A percentile compares a stretch with the other conserved stretches of the same genome.
These are phyloP conservation scores for Wiebesia pumilae DNA, from an alignment of 1,140 invertebrate species.

Conservation along the genomic window DNA sequence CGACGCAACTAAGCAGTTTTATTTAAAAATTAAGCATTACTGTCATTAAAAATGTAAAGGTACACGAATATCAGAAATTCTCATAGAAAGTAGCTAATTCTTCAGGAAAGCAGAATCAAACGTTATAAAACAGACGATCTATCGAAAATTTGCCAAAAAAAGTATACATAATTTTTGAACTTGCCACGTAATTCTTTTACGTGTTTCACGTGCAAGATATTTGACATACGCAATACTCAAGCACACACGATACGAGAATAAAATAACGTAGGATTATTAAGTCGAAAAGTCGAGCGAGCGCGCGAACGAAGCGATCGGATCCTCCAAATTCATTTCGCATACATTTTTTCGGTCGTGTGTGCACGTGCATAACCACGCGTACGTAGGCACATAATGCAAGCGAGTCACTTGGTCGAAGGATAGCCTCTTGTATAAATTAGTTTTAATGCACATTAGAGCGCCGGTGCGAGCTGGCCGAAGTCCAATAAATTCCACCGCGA, in stretches of 20 bases:
- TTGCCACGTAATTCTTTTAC: not conserved
- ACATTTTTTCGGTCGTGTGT: not conserved
- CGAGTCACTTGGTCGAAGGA: constrained; percentile 38
- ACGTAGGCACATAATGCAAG: no score
- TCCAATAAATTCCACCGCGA: constrained; percentile 43
- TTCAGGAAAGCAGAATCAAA: no score
- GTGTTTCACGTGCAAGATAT: not conserved
- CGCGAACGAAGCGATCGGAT: constrained; percentile 10
- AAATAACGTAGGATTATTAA: constrained; percentile 19
- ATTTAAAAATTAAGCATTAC: no score
- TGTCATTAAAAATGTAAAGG: no score
- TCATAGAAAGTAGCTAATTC: no score
- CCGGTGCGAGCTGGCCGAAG: constrained; percentile 27
- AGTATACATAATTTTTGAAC: not conserved
- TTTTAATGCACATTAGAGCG: constrained; percentile 45
- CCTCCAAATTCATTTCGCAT: constrained; percentile 20
- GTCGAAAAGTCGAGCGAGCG: not conserved
- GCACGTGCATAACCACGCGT: no score
- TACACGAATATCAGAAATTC: no score
- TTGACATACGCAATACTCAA: not conserved
- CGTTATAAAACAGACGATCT: no score
- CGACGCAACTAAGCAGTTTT: no score
- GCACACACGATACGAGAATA: not conserved
- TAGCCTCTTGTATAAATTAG: constrained; percentile 44
- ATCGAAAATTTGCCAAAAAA: no score